Evolutionary conservation across 1,140 invertebrate genomes (phyloP).

Genomic region (Lanistes nyassanus): DNA sequence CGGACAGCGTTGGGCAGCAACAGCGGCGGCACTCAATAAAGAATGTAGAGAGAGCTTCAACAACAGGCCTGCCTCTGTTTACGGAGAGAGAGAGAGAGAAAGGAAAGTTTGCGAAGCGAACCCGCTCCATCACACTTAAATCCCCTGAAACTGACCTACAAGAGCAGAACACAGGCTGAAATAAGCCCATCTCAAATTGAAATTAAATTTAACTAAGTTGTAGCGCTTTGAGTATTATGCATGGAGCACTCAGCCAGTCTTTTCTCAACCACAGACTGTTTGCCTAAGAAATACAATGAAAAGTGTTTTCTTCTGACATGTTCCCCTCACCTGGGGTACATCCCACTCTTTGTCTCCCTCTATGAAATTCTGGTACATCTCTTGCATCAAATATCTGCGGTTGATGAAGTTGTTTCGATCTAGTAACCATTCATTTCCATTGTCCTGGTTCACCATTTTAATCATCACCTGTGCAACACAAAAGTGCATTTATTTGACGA

Average conservation of each 20-base stretch:
- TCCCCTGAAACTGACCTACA: no score
- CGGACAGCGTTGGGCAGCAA: no score
- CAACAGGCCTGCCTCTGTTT: no score
- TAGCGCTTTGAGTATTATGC: background rate
- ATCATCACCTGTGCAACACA: constrained; percentile 65
- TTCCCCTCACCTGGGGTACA: constrained; percentile 48
- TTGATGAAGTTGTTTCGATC: constrained; percentile 73
- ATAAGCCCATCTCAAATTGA: background rate
- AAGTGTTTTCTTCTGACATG: background rate
- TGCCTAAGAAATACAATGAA: background rate
- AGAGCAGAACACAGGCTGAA: no score
- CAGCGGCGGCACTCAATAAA: no score
- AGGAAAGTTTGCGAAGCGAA: no score
- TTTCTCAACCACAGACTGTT: background rate
- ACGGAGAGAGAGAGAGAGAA: no score
- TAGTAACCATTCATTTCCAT: constrained; percentile 73
- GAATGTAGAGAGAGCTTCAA: no score
- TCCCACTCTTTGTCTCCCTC: constrained; percentile 69
- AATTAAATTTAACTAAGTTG: background rate
- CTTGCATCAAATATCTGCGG: constrained; percentile 74
- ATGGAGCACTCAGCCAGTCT: background rate
- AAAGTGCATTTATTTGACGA: no score
- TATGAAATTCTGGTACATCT: constrained; percentile 75
- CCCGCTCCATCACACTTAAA: no score
- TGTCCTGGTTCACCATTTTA: constrained; percentile 71